Percentiles rank a stretch among this genome's conserved stretches.
These are phyloP conservation scores for Hybos culiciformis DNA, from an alignment of 2,888 invertebrate genomes.

Conservation along the genomic window DNA sequence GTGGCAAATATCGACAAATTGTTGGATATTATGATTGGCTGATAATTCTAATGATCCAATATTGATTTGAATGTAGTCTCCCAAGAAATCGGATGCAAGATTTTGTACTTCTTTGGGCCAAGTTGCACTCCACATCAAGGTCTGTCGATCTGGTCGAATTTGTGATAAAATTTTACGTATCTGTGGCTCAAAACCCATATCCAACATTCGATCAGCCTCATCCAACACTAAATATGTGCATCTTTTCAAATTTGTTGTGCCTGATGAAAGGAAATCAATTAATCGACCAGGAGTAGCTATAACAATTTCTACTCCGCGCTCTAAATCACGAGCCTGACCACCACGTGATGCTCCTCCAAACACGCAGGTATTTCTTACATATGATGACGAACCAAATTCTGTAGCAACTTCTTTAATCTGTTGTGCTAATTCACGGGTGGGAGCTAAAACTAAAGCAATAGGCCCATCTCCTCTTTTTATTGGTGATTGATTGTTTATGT, in stretches of 20 bases:
- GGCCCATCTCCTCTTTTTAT: constrained; percentile 70
- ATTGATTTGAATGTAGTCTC: constrained; percentile 81
- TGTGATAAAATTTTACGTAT: constrained; percentile 89
- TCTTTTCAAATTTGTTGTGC: constrained; percentile 57
- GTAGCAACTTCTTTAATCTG: constrained; percentile 74
- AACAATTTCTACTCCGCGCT: constrained; percentile 73
- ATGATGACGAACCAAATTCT: constrained; percentile 67
- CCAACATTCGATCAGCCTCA: constrained; percentile 92
- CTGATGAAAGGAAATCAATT: constrained; percentile 73
- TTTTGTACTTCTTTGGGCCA: constrained; percentile 96
- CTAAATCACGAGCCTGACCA: constrained; percentile 57
- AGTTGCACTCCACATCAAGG: constrained; percentile 98
- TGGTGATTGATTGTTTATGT: constrained; percentile 70
- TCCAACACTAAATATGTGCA: constrained; percentile 84
- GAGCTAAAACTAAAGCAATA: constrained; percentile 65
- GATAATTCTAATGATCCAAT: constrained; percentile 70
- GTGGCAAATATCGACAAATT: constrained; percentile 67
- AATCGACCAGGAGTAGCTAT: constrained; percentile 87
- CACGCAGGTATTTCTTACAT: constrained; percentile 71
- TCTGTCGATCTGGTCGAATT: constrained; percentile 88
- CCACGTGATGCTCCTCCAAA: constrained; percentile 86
- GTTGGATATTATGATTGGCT: constrained; percentile 85
- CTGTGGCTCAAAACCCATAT: constrained; percentile 98
- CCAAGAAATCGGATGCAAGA: constrained; percentile 85
- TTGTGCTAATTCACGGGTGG: constrained; percentile 65